Base-by-base conservation (phyloP, 2,888 invertebrate species). In the Aphidoletes aphidimyza region DNA sequence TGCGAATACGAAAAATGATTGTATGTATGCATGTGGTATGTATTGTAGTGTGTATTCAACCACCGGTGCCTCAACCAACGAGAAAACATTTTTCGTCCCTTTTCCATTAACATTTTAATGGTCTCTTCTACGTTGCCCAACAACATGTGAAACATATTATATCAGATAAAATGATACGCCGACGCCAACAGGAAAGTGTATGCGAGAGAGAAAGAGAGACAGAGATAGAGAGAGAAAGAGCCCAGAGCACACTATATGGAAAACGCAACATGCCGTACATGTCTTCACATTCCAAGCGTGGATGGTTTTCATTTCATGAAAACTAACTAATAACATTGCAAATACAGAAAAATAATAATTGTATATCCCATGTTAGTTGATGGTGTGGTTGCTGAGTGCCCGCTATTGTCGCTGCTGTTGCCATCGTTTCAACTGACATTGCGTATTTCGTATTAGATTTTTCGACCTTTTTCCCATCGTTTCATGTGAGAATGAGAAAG, bases 71-170 rank as follows among this genome's bases (percentile, higher is more conserved):
- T 14, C 8, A 42, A 42, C 42, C 42, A 42, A 42, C 54, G 22
- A 22, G 26, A 22, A 54, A n/a, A 19, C 22, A 69, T 30, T 30
- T 69, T 69, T 69, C 69, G 69, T 69, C 69, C 69, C 69, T 69
- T 69, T 69, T 69, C 69, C 69, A 69, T 69, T 69, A 69, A 69
- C 69, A 69, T 69, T 69, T 69, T 69, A 69, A 69, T 69, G 69
- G 69, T 69, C 69, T 69, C 34, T 30, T 30, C n/a, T n/a, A n/a
- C 17, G 34, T 69, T 69, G 69, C 69, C 69, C 69, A 69, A 69
- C 69, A 69, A 69, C 69, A 69, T 69, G 69, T 69, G 69, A 69
- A 69, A 30, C 69, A 69, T 69, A 69, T 69, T 69, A 69, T 1
- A 69, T 5, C 69, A 30, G 69, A 69, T 69, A 69, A 69, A 69